Conservation (phyloP, 2,888 invertebrate genomes). For the Lasius platythorax region DNA sequence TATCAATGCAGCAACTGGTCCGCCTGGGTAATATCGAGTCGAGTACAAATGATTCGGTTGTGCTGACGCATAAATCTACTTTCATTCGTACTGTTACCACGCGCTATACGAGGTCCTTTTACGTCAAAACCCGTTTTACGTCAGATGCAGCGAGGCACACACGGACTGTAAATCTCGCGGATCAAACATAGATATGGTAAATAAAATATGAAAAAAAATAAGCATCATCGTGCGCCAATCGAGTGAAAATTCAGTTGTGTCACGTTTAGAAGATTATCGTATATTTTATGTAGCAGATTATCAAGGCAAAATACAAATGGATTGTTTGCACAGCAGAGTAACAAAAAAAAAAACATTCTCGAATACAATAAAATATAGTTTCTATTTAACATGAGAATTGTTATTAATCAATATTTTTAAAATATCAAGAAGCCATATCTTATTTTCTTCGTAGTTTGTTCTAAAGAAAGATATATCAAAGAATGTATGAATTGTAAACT, state of each 20-base stretch:
- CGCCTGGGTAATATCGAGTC: constrained; percentile 19
- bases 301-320: background rate
- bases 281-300: background rate
- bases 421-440: background rate
- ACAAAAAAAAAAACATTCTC: background rate
- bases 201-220: background rate
- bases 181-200: background rate
- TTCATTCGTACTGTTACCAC: constrained; percentile 20
- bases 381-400: background rate
- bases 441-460: background rate
- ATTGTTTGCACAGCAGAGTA: background rate
- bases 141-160: constrained; percentile 3
- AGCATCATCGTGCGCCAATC: background rate
- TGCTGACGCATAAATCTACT: constrained; percentile 36
- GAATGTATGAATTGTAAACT: background rate
- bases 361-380: background rate
- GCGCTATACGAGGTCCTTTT: constrained; percentile 7
- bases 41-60: constrained; percentile 28
- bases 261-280: background rate
- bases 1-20: constrained; percentile 6
- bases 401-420: constrained; percentile 1
- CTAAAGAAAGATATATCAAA: background rate
- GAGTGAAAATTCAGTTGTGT: background rate
- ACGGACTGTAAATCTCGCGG: background rate
- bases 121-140: constrained; percentile 2